These are phyloP conservation scores for Leptobrachium leishanense DNA, from an alignment of 2,113 vertebrate genomes.

Conservation along the genomic window DNA sequence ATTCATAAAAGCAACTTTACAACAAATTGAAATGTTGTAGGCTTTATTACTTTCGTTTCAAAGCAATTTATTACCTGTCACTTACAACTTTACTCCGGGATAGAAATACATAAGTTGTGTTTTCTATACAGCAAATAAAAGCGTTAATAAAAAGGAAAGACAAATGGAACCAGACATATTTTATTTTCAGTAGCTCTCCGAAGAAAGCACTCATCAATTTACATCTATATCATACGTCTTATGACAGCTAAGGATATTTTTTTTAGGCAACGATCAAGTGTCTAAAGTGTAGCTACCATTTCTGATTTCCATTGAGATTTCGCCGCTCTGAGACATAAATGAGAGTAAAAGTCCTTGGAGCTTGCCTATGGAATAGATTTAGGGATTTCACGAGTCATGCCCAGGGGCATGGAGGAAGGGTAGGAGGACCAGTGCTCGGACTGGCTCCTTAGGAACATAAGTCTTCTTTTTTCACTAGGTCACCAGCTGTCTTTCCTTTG, in stretches of 20 bases:
- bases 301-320: too few species aligned
- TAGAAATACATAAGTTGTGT: neutral
- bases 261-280: too few species aligned
- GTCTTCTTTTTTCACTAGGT: too few species aligned
- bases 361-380: too few species aligned
- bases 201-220: neutral
- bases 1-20: constrained; percentile 1
- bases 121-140: neutral
- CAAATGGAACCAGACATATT: neutral
- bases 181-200: neutral
- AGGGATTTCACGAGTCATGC: too few species aligned
- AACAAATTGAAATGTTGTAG: neutral
- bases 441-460: too few species aligned
- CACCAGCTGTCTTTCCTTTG: too few species aligned
- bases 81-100: neutral
- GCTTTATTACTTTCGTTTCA: neutral
- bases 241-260: neutral
- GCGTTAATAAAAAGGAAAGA: neutral
- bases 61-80: neutral
- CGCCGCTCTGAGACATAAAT: too few species aligned
- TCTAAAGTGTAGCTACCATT: too few species aligned
- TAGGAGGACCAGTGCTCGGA: too few species aligned
- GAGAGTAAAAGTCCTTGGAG: too few species aligned
- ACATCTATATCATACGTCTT: neutral
- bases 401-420: too few species aligned